Conservation (phyloP, 1,140 invertebrate species). For the Hylaeus anthracinus region DNA sequence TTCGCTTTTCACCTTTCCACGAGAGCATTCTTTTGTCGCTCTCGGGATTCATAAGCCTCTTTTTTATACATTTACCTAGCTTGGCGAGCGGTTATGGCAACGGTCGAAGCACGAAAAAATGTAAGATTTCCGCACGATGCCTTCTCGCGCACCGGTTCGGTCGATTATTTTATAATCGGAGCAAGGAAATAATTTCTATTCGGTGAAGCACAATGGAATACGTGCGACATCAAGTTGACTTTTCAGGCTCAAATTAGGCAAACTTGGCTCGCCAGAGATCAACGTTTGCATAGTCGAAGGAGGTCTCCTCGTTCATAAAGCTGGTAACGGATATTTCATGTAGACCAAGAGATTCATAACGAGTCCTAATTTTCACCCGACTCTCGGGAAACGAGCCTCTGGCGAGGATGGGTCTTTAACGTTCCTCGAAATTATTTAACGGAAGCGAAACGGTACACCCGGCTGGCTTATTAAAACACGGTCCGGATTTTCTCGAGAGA, state of each 20-base stretch:
- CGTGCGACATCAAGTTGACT: too few species aligned
- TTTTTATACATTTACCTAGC: background rate
- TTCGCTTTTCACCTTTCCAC: conserved; percentile 7
- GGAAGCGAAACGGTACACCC: conserved; percentile 22
- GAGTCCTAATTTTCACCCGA: conserved; percentile 17
- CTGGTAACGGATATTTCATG: too few species aligned
- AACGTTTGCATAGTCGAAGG: background rate
- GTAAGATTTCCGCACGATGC: background rate
- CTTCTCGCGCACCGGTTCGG: background rate
- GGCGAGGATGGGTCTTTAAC: background rate
- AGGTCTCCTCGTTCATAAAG: background rate
- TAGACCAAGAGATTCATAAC: background rate
- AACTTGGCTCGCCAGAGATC: background rate
- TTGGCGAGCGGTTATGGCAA: background rate
- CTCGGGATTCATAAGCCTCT: background rate
- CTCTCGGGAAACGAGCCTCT: background rate
- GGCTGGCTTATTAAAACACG: conserved; percentile 25
- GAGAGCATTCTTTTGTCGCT: conserved; percentile 7
- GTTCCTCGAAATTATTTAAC: conserved; percentile 25
- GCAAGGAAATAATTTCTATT: too few species aligned
- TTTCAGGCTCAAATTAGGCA: too few species aligned
- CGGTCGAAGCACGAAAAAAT: background rate
- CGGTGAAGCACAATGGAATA: too few species aligned
- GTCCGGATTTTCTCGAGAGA: conserved; percentile 12
- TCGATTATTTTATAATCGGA: background rate